Evolutionary conservation across 2,888 invertebrate species (phyloP), one percentile per base, ranked within the genome.

Genomic region (Neocrepidodera transversa): DNA sequence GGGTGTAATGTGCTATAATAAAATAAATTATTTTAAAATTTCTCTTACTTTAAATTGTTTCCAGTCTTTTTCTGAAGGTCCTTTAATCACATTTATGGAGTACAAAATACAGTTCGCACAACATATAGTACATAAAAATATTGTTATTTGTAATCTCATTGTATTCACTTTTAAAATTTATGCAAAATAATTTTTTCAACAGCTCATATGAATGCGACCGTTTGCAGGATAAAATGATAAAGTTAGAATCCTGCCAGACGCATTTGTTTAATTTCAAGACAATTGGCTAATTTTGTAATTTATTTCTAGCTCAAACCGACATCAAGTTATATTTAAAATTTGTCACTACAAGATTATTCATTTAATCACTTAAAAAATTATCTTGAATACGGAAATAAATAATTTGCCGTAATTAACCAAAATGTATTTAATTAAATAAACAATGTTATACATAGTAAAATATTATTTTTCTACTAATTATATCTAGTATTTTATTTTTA

Each of bases 1-100:
- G n/a, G n/a, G n/a, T n/a, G n/a, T n/a, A n/a, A n/a, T n/a, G n/a
- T n/a, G n/a, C n/a, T n/a, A n/a, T n/a, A n/a, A n/a, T n/a, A n/a
- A n/a, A n/a, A n/a, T n/a, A n/a, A n/a, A n/a, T n/a, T n/a, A n/a
- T n/a, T n/a, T n/a, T 13, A 32, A 38, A 8, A 16, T 16, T 28
- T 26, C 8, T n/a, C 45, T 45, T 45, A 45, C 45, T 11, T 45
- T 45, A 45, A 13, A 45, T 13, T 45, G 45, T 14, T 45, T 45
- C 45, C 45, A 45, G 14, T 45, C 45, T 28, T 23, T 45, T 28
- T 45, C 45, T 45, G 45, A 8, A 3, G 45, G 45, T 16, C 26
- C 26, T 45, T 45, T 45, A 1, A 8, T 4, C 8, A 26, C 11
- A 45, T 45, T 45, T 2, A 45, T 45, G 2, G 45, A 45, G 13